Evolutionary conservation across 30 jellyfish, hydroid and myxozoan genomes (phyloP).

Genomic region (Hydra vulgaris): DNA sequence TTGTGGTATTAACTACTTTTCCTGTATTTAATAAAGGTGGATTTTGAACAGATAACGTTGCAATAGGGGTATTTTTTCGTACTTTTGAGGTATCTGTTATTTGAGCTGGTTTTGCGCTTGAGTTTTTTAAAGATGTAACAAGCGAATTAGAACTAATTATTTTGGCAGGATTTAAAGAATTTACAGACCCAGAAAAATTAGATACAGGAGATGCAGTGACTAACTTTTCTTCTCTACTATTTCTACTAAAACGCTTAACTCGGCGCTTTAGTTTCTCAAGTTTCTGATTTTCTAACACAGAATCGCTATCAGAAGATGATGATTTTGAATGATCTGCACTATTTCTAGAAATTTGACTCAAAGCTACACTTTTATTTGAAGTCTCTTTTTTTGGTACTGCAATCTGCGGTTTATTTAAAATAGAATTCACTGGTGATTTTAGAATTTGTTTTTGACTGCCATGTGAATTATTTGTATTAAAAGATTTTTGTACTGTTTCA

Average conservation of each 20-base stretch:
- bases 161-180: not conserved
- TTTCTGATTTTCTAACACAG: conserved; percentile 22
- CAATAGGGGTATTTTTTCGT: not conserved
- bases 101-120: not conserved
- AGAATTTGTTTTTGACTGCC: too few relatives aligned
- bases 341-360: not conserved
- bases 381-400: too few relatives aligned
- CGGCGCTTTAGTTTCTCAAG: conserved; percentile 21
- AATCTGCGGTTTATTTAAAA: too few relatives aligned
- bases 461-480: too few relatives aligned
- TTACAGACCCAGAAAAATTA: conserved; percentile 7
- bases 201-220: not conserved
- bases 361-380: not conserved
- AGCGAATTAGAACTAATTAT: not conserved
- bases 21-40: not conserved
- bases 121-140: not conserved
- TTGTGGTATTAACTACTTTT: too few relatives aligned
- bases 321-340: not conserved
- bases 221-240: not conserved
- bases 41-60: not conserved
- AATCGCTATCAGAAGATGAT: conserved; percentile 33
- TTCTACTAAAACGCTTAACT: conserved; percentile 5
- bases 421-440: too few relatives aligned
- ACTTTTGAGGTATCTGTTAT: not conserved
- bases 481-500: not conserved